Percentiles rank a stretch among this genome's conserved stretches.
Evolutionary conservation across 2,113 vertebrate species (phyloP).

Genomic region (Vimba vimba): DNA sequence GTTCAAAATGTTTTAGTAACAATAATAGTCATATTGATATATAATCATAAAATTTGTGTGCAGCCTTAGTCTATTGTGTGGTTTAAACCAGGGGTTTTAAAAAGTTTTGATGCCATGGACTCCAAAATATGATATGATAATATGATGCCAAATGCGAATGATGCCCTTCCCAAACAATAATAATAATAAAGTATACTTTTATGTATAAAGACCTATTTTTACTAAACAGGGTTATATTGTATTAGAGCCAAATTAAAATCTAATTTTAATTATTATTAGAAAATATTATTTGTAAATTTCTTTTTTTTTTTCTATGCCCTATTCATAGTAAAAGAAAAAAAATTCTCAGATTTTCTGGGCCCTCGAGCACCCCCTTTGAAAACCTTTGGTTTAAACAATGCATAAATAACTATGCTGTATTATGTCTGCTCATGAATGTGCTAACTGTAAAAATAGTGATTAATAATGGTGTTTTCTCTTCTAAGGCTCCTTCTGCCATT

Average conservation of each 20-base stretch:
- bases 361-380: no score
- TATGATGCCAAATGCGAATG: no score
- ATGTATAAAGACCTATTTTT: background rate
- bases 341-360: background rate
- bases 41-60: no score
- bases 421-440: background rate
- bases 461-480: slow-evolving; percentile 6
- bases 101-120: background rate
- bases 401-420: background rate
- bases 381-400: background rate
- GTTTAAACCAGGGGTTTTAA: no score
- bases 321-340: background rate
- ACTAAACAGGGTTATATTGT: background rate
- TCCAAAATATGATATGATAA: background rate
- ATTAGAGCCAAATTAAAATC: background rate
- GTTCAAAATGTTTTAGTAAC: background rate
- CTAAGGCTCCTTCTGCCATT: slow-evolving; percentile 95
- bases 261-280: no score
- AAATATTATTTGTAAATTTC: no score
- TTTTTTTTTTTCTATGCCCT: background rate
- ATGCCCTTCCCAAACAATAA: background rate
- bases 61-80: no score
- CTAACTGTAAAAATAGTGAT: background rate
- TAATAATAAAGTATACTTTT: background rate
- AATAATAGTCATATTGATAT: background rate